These are phyloP conservation scores for Drosophila kuntzei DNA, from an alignment of 2,888 invertebrate species.

Conservation along the genomic window DNA sequence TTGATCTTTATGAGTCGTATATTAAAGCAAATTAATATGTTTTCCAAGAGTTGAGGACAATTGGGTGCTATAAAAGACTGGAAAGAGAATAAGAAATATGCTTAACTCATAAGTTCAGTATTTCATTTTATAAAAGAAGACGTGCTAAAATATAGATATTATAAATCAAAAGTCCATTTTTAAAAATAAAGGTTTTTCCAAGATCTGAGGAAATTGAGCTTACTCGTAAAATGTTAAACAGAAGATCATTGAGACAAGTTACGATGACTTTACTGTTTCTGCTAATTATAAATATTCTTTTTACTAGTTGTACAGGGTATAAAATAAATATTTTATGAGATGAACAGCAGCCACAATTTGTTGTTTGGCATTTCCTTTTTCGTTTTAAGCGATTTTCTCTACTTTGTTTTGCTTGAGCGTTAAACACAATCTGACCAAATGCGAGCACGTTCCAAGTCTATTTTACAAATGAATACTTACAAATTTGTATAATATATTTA, in stretches of 20 bases:
- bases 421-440: slow-evolving; percentile 46
- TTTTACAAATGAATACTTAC: slow-evolving; percentile 32
- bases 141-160: neutral
- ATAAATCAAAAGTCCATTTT: neutral
- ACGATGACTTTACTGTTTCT: neutral
- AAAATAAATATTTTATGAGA: slow-evolving; percentile 3
- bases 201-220: neutral
- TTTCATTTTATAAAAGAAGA: neutral
- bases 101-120: neutral
- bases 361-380: slow-evolving; percentile 50
- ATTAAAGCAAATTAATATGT: slow-evolving; percentile 30
- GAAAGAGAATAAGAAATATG: slow-evolving; percentile 9
- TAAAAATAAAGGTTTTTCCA: neutral
- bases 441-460: slow-evolving; percentile 14
- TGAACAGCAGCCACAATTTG: slow-evolving; percentile 34
- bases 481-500: slow-evolving; percentile 54
- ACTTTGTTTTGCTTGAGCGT: slow-evolving; percentile 34
- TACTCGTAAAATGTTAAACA: neutral
- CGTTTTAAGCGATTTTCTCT: slow-evolving; percentile 33
- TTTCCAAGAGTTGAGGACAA: slow-evolving; percentile 26
- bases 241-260: neutral
- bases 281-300: neutral
- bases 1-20: slow-evolving; percentile 53
- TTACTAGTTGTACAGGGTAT: neutral
- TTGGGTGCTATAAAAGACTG: slow-evolving; percentile 21